These are phyloP conservation scores for Trachemys scripta DNA, from an alignment of 2,113 vertebrate genomes.

Conservation along the genomic window DNA sequence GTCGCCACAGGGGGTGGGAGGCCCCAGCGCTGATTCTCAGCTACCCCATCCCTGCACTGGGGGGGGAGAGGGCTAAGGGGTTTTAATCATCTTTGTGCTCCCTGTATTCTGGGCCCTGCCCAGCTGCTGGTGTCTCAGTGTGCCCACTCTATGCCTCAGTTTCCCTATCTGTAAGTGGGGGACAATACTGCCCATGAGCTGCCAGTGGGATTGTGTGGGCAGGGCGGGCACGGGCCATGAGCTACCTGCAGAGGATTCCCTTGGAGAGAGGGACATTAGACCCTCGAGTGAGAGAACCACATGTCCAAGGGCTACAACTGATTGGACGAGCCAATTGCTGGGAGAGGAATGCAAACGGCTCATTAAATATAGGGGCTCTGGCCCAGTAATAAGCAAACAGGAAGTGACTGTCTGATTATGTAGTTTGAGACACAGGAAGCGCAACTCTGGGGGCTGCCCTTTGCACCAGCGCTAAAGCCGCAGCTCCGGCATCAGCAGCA, in stretches of 20 bases:
- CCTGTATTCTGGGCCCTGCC: background rate
- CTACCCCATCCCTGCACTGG: background rate
- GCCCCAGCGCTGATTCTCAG: background rate
- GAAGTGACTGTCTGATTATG: background rate
- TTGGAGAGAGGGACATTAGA: background rate
- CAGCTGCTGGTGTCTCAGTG: background rate
- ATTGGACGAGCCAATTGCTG: background rate
- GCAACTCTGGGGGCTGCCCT: background rate
- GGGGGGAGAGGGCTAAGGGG: background rate
- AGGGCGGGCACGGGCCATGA: background rate
- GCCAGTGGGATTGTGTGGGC: background rate
- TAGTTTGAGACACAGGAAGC: background rate
- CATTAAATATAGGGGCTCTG: background rate
- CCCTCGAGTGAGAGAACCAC: background rate
- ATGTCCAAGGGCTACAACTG: background rate
- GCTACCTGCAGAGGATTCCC: background rate
- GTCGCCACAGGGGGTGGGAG: background rate
- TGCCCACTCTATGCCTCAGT: background rate
- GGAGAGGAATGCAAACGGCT: background rate
- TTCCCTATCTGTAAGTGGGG: background rate
- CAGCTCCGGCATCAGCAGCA: background rate
- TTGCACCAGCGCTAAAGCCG: background rate
- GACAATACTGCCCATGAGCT: background rate
- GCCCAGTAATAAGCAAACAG: background rate
- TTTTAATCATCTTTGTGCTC: background rate